Base-by-base conservation (phyloP, 2,797 vertebrate species). In the Megaceryle alcyon region DNA sequence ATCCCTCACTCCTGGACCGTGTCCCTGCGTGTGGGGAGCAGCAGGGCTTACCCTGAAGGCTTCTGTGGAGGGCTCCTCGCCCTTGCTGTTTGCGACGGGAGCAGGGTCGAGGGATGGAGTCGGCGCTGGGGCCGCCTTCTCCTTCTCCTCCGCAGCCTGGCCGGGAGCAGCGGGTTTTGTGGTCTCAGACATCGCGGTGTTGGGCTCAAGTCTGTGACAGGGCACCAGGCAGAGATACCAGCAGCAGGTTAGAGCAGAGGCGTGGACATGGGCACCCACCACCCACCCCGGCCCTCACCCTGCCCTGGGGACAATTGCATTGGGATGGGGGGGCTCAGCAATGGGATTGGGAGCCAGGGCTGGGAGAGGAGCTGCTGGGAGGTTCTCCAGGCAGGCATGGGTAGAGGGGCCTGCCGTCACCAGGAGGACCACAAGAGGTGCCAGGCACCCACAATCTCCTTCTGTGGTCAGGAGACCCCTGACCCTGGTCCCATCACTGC, bases 171-270 rank as follows among this genome's bases (percentile, higher is more conserved):
- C 5, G 2, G 87, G 77, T 70, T 94, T 86, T 1, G 98, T 95
- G 97, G 98, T 98, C 98, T 99, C 99, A 98, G 99, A 99, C 99
- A 99, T 99, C 96, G 96, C 96, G 96, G 98, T 97, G 97, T 96
- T 98, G 82, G 71, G 86, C 78, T 93, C 83, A n/a, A 88, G 84
- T 88, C 94, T 96, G 82, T 29, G 23, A 19, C 35, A 39, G 41
- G 51, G 56, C 66, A 65, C 31, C 37, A 19, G 29, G 39, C 14
- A 22, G 86, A 84, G 65, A n/a, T 29, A 20, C 20, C 63, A 35
- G 54, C 56, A 51, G 76, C 31, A 57, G 39, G 53, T 95, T 66
- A 91, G 84, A 53, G 23, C 7, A 14, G 31, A 35, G 31, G 19
- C 29, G 9, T 0, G 5, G 81, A 10, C 1, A 1, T 39, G 51